These are phyloP conservation scores for Drosophila sordidapex DNA, from an alignment of 2,888 invertebrate genomes.

Conservation along the genomic window DNA sequence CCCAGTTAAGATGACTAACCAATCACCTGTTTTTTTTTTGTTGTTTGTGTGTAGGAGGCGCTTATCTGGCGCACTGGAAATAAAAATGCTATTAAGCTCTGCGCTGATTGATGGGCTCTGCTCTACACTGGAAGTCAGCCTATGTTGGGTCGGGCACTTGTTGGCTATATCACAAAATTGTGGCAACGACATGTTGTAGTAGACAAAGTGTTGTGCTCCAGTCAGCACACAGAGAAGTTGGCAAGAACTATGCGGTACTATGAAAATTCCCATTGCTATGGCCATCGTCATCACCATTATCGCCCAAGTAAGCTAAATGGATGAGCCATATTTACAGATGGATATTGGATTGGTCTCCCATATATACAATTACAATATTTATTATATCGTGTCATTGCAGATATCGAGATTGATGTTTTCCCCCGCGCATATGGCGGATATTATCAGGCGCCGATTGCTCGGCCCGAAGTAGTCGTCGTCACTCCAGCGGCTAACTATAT, in stretches of 20 bases:
- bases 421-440: conserved; percentile 71
- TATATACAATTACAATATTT: not conserved
- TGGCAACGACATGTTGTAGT: conserved; percentile 44
- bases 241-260: conserved; percentile 65
- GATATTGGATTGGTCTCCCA: not conserved
- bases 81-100: conserved; percentile 39
- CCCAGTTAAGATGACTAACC: conserved; percentile 38
- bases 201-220: conserved; percentile 52
- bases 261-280: conserved; percentile 72
- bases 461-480: conserved; percentile 71
- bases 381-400: conserved; percentile 7
- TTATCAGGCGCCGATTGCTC: conserved; percentile 66
- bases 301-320: conserved; percentile 64
- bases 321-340: not conserved
- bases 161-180: conserved; percentile 4
- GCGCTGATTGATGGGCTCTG: conserved; percentile 51
- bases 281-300: conserved; percentile 72
- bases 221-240: conserved; percentile 25
- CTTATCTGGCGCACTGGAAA: conserved; percentile 45
- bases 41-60: not conserved
- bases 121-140: conserved; percentile 15
- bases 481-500: conserved; percentile 58
- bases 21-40: conserved; percentile 22
- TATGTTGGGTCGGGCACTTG: not conserved
- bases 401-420: conserved; percentile 79